phyloP scores from a whole-genome alignment of 2,113 vertebrate genomes.

The Mystacornis crossleyi region DNA sequence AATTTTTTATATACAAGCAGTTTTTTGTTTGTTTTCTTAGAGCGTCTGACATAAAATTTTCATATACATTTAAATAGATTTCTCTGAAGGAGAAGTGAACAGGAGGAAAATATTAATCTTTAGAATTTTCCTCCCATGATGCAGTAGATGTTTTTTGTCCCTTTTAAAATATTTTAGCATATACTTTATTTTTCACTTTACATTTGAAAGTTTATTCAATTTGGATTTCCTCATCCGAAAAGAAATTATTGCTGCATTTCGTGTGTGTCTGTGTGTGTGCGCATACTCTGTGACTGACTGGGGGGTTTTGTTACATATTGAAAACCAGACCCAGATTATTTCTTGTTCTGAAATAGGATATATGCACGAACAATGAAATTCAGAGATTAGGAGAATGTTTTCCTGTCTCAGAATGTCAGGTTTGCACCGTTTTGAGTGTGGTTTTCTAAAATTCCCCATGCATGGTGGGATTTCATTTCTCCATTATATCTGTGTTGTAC shows the following conservation, averaged over 20 bases:
- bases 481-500: fast-evolving
- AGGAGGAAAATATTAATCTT: background rate
- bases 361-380: background rate
- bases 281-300: background rate
- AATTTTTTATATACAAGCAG: background rate
- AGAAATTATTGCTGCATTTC: background rate
- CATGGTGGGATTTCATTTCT: background rate
- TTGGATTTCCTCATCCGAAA: background rate
- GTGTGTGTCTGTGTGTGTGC: background rate
- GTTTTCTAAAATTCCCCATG: background rate
- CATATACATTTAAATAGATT: background rate
- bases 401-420: background rate
- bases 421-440: background rate
- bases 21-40: background rate
- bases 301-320: background rate
- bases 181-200: background rate
- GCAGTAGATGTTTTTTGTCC: background rate
- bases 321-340: background rate
- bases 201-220: background rate
- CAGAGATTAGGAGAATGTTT: background rate
- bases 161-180: background rate
- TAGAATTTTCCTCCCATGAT: background rate
- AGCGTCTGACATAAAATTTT: background rate
- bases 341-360: background rate
- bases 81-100: background rate